Evolutionary conservation across 1,140 invertebrate genomes (phyloP), one percentile per base, ranked within the genome.

Genomic region (Drosophila leontia): DNA sequence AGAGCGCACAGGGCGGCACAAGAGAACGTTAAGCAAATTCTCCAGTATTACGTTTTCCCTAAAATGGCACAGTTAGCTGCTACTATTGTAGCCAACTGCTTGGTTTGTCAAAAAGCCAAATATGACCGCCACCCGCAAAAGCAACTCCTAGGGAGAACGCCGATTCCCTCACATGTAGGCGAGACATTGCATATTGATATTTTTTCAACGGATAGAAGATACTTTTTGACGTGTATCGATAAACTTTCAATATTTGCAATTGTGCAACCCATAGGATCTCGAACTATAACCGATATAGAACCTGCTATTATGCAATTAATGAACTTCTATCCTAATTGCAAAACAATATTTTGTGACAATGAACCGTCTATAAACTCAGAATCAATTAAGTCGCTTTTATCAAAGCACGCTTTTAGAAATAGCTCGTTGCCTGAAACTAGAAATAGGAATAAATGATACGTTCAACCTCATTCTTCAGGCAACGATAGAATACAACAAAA

Each of bases 321-420:
- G n/a, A 48, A 59, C 15, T 58, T 48, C 26, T 41, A 56, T 23
- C 51, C 41, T 12, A 7, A 47, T 5, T 23, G 11, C 5, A 56
- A 56, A 9, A 32, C 17, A 26, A 39, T 65, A 13, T 67, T 29
- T 50, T 67, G 55, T 34, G 45, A 58, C 44, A 67, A 67, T 19
- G 35, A 67, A 26, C 17, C 44, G 15, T 17, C 53, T 15, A 37
- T 50, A 17, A 67, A 58, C 32, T 63, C 50, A 0, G 37, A 53
- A 34, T 23, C 17, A 45, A 45, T 45, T 5, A 45, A 19, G 17
- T 45, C 17, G 2, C 44, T 45, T 26, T 2, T 45, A 3, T 7
- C 5, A 23, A 45, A 45, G 26, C 26, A 29, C 26, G 26, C 26
- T 29, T 29, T 29, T 29, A 29, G 26, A 29, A 0, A 29, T 29